Evolutionary conservation across 2,113 vertebrate genomes (phyloP), one percentile per base, ranked within the genome.

Genomic region (Prunella fulvescens): DNA sequence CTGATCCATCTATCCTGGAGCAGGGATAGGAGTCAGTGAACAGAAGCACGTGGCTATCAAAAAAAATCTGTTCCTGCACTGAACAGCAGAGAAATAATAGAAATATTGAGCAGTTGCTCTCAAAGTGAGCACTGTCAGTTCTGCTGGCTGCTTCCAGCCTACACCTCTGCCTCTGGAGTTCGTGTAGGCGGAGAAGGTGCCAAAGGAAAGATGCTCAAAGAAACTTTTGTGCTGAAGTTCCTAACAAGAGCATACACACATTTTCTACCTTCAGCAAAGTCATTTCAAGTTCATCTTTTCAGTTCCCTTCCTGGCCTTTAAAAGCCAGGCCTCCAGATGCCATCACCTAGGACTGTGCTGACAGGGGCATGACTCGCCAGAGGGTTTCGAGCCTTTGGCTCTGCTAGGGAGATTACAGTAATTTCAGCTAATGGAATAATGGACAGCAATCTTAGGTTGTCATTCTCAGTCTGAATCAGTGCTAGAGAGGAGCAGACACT

Each of bases 391-490:
- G 53, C 78, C 69, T 87, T 74, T 56, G 51, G 54, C 60, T 94
- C 71, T 0, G 0, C 85, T 42, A 3, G 70, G 90, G 81, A 93
- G 71, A 95, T 39, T 69, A 37, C 79, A 92, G 71, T 90, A 71
- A 86, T 95, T 93, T 88, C 48, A 82, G 58, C 66, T 96, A 96
- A 96, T 94, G 93, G 81, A 94, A 93, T 93, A 94, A 96, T 92
- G 45, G 85, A 76, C 19, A 62, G 62, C 92, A 94, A 90, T 93
- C 88, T 80, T 2, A 31, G 62, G 16, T 73, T 95, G 82, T 88
- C 85, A 90, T 69, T 90, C 85, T 65, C 54, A 19, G 50, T 2
- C 31, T 90, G 81, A 86, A 86, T 39, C 26, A 37, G 62, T 0
- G 1, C 54, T 54, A 9, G n/a, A 77, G 62, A 90, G 42, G 42